Conservation (phyloP, 2,888 invertebrate species). For the Epistrophe grossulariae region DNA sequence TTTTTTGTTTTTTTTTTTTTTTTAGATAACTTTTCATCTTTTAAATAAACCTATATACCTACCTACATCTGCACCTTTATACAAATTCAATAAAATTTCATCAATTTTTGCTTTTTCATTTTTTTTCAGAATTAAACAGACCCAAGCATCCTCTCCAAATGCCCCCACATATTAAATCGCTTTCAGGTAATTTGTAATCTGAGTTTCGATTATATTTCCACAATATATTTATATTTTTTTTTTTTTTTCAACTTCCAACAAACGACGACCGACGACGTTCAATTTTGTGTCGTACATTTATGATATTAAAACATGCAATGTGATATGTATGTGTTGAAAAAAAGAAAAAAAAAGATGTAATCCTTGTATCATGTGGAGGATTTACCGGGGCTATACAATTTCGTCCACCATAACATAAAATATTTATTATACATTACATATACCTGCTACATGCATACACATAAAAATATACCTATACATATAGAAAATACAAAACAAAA, state of each 20-base stretch:
- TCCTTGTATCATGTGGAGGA: slow-evolving; percentile 34
- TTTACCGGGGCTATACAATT: slow-evolving; percentile 32
- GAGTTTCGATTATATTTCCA: slow-evolving; percentile 56
- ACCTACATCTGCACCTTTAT: too few relatives aligned
- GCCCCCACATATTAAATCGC: slow-evolving; percentile 53
- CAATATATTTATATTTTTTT: neutral
- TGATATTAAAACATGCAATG: slow-evolving; percentile 3
- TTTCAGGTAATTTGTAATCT: slow-evolving; percentile 72
- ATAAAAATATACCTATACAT: neutral
- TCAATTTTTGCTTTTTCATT: slow-evolving; percentile 2
- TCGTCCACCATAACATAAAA: slow-evolving; percentile 46
- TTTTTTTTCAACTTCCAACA: neutral
- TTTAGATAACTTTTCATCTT: too few relatives aligned
- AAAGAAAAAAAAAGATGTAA: slow-evolving; percentile 15
- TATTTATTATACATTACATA: slow-evolving; percentile 16
- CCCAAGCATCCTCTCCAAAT: too few relatives aligned
- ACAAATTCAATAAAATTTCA: too few relatives aligned
- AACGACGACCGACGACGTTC: neutral
- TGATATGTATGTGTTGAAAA: slow-evolving; percentile 15
- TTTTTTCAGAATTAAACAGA: slow-evolving; percentile 35
- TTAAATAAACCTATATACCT: too few relatives aligned
- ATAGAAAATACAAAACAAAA: neutral
- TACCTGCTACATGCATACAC: neutral
- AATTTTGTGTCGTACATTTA: slow-evolving; percentile 2
- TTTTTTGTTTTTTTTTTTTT: too few relatives aligned